Evolutionary conservation across 2,888 invertebrate genomes (phyloP).

Genomic region (Andrena bucephala): DNA sequence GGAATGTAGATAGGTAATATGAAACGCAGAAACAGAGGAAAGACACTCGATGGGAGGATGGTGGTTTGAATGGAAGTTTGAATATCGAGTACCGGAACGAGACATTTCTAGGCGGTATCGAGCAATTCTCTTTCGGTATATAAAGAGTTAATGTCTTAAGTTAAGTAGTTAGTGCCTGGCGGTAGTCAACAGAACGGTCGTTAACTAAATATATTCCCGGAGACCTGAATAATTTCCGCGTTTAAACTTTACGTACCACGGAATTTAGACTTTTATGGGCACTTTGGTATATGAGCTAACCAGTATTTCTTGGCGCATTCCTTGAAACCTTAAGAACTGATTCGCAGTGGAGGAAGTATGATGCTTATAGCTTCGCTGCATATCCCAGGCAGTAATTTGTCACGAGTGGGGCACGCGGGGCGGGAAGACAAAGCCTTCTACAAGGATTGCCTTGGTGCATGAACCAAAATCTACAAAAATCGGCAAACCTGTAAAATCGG

Average conservation of each 20-base stretch:
- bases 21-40: not conserved
- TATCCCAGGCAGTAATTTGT: slow-evolving; percentile 3
- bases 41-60: not conserved
- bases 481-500: no score
- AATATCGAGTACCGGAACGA: not conserved
- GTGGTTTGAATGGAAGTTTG: not conserved
- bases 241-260: slow-evolving; percentile 50
- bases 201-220: slow-evolving; percentile 55
- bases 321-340: slow-evolving; percentile 37
- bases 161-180: slow-evolving; percentile 48
- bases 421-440: not conserved
- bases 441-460: not conserved
- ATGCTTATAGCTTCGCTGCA: slow-evolving; percentile 16
- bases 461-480: no score
- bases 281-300: slow-evolving; percentile 45
- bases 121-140: slow-evolving; percentile 15
- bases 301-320: slow-evolving; percentile 37
- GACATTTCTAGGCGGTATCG: not conserved
- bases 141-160: slow-evolving; percentile 55
- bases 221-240: slow-evolving; percentile 52
- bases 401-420: slow-evolving; percentile 15
- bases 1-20: no score
- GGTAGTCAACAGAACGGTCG: slow-evolving; percentile 50
- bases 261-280: slow-evolving; percentile 49
- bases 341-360: slow-evolving; percentile 28